These are phyloP conservation scores for Cremastobaeus sp. DNA, from an alignment of 2,888 invertebrate genomes.

Conservation along the genomic window DNA sequence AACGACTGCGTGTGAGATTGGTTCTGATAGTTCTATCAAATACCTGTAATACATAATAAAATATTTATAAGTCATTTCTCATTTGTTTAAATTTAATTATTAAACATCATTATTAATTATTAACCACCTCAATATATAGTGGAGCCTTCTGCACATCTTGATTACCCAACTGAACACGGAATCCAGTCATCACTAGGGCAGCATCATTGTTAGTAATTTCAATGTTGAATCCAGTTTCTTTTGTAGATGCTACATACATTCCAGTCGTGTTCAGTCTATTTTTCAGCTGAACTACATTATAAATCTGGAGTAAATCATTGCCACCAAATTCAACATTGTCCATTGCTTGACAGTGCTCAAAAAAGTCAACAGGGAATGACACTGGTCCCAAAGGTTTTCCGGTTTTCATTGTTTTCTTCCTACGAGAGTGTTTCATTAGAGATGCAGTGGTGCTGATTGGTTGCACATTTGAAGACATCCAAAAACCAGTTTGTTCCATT, in stretches of 20 bases:
- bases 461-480: conserved; percentile 84
- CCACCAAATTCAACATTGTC: conserved; percentile 97
- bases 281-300: conserved; percentile 91
- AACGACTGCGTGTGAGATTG: conserved; percentile 87
- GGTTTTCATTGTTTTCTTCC: conserved; percentile 81
- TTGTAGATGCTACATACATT: conserved; percentile 95
- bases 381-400: conserved; percentile 84
- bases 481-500: conserved; percentile 87
- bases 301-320: conserved; percentile 95
- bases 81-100: too few relatives aligned
- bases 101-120: too few relatives aligned
- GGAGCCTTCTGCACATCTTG: conserved; percentile 90
- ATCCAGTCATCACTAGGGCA: conserved; percentile 92
- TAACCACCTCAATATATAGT: conserved; percentile 86
- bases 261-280: conserved; percentile 91
- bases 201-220: conserved; percentile 93
- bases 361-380: conserved; percentile 96
- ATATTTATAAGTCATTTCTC: too few relatives aligned
- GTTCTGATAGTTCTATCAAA: conserved; percentile 88
- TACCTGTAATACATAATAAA: too few relatives aligned
- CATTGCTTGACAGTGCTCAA: conserved; percentile 95
- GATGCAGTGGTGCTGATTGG: conserved; percentile 82
- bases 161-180: conserved; percentile 90
- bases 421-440: conserved; percentile 80
- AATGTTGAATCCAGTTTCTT: conserved; percentile 91